Evolutionary conservation across 1,140 invertebrate species (phyloP), one percentile per base, ranked within the genome.

Genomic region (Rhopalosiphum padi): DNA sequence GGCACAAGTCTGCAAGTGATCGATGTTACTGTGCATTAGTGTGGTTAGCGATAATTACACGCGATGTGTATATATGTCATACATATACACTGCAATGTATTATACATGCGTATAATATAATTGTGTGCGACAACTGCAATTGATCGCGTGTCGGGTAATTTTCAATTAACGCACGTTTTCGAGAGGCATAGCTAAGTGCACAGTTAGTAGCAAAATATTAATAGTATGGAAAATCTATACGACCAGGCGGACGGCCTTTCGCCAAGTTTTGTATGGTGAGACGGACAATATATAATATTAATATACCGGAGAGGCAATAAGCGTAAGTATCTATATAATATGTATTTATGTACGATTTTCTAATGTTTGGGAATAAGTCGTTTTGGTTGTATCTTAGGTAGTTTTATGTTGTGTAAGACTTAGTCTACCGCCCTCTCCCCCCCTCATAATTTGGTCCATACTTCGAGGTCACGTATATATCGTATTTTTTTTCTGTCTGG

Each of bases 241-340:
- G n/a, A n/a, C 15, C 30, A 6, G n/a, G 15, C 15, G n/a, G 60
- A n/a, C 15, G 15, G 11, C 30, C n/a, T n/a, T 77, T 77, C 60
- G 60, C 60, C 60, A 7, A 0, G 3, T 30, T 35, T 77, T 0
- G 30, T 68, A 0, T 0, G 30, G 18, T 3, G 0, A 2, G 11
- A n/a, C 30, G 11, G 30, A 18, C 18, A 18, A n/a, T 77, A n/a
- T 77, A 77, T 77, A 60, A 18, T 77, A n/a, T 35, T 77, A n/a
- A n/a, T 77, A 77, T n/a, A 77, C 30, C 30, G 15, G 0, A 77
- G 15, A 18, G 4, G 11, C 11, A 60, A n/a, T 30, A 55, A 9
- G 7, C 7, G 30, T 68, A 60, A 2, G 37, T 37, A 37, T 25
- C 8, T n/a, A n/a, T 68, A 6, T 68, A 68, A 3, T 15, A 4